These are phyloP conservation scores for Lymantria monacha DNA, from an alignment of 2,888 invertebrate species.

Conservation along the genomic window DNA sequence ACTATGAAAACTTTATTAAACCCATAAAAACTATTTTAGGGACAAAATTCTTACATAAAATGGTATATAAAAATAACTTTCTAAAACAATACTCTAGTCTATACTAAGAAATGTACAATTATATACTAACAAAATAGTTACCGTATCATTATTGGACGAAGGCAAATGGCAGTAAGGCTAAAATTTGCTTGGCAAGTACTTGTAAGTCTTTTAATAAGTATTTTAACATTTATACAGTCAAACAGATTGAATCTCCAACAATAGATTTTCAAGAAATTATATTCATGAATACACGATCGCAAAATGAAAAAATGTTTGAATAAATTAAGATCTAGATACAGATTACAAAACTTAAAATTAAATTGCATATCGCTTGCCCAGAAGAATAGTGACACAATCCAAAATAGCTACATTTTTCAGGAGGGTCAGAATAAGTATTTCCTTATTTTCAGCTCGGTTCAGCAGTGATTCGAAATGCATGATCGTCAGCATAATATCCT, in stretches of 20 bases:
- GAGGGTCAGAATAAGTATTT: too few species aligned
- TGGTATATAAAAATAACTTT: slow-evolving; percentile 51
- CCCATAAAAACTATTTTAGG: slow-evolving; percentile 38
- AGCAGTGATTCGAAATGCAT: too few species aligned
- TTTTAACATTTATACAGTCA: slow-evolving; percentile 6
- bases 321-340: too few species aligned
- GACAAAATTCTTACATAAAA: slow-evolving; percentile 33
- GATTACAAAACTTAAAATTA: too few species aligned
- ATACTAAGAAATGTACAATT: slow-evolving; percentile 30
- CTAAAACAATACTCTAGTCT: slow-evolving; percentile 16
- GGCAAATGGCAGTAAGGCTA: slow-evolving; percentile 41
- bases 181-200: slow-evolving; percentile 55
- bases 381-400: too few species aligned
- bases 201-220: slow-evolving; percentile 37
- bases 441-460: too few species aligned
- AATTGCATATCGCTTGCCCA: too few species aligned
- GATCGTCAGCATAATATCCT: too few species aligned
- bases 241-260: neutral
- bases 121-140: slow-evolving; percentile 27
- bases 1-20: slow-evolving; percentile 46
- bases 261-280: neutral
- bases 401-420: too few species aligned
- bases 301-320: too few species aligned
- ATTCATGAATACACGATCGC: too few species aligned
- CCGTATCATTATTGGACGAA: slow-evolving; percentile 40